Base-by-base conservation (phyloP, 37 sponge, comb jelly and placozoan genomes). In the Crambe crambe region DNA sequence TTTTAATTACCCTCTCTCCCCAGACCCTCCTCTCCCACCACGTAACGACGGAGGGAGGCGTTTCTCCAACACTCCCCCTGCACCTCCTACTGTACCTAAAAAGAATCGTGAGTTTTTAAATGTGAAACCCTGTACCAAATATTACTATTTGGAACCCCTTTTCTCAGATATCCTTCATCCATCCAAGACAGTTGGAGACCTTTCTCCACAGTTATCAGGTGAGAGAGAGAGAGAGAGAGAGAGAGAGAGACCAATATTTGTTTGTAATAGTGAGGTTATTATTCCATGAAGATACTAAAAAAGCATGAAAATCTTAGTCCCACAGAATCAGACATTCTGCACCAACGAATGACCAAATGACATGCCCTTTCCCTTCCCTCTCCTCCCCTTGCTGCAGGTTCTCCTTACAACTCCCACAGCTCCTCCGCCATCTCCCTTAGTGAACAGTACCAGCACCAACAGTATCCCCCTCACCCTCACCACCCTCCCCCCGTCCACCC, bases 191-290 rank as follows among this genome's bases (percentile, higher is more conserved):
- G 51, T 47, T 47, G 51, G 51, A 47, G 51, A 47, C 12, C 51
- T 47, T 47, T 15, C 51, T 6, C 51, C 51, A 47, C 51, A 47
- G 51, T n/a, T n/a, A n/a, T n/a, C n/a, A n/a, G n/a, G 68, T 38
- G 79, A 78, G 79, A 66, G 79, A 78, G 79, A 65, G 79, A 78
- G 79, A 65, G 68, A 78, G 79, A 78, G 79, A 65, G 68, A 78
- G 79, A 78, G 79, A 65, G 68, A 78, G 68, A 78, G 79, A 65
- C n/a, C n/a, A n/a, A n/a, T n/a, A n/a, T n/a, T n/a, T n/a, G n/a
- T n/a, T n/a, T n/a, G n/a, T n/a, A n/a, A n/a, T n/a, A n/a, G n/a
- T n/a, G n/a, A n/a, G n/a, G n/a, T n/a, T n/a, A n/a, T n/a, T n/a
- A n/a, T n/a, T n/a, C n/a, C n/a, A n/a, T n/a, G n/a, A n/a, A n/a